Conservation (phyloP, 2,113 vertebrate genomes). For the Regulus satrapa region DNA sequence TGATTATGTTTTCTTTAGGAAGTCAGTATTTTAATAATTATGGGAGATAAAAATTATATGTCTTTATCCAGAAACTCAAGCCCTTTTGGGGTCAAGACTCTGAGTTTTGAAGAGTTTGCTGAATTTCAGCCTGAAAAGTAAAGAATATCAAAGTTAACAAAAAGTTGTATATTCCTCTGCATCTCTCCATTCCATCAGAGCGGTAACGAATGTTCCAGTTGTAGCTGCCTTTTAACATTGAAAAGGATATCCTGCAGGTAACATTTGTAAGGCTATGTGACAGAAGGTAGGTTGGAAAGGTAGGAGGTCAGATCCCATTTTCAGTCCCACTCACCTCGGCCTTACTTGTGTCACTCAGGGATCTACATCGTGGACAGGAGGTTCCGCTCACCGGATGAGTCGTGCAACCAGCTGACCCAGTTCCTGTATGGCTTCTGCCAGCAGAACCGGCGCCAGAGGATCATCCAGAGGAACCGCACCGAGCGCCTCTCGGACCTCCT, state of each 20-base stretch:
- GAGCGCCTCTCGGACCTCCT: constrained; percentile 92
- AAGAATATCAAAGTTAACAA: not conserved
- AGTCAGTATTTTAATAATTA: not conserved
- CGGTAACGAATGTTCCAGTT: not conserved
- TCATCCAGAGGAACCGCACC: constrained; percentile 93
- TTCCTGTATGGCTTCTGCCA: constrained; percentile 94
- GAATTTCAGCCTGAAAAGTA: not conserved
- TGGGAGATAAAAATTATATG: not conserved
- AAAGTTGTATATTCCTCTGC: not conserved
- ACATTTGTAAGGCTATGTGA: not conserved
- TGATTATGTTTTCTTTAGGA: not conserved
- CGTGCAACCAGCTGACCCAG: constrained; percentile 94
- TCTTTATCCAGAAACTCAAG: not conserved
- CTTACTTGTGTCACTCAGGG: constrained; percentile 67
- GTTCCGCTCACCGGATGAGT: constrained; percentile 89
- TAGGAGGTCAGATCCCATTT: not conserved
- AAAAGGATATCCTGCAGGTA: not conserved
- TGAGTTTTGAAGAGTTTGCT: not conserved
- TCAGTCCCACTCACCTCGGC: not conserved
- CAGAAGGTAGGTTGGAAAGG: not conserved
- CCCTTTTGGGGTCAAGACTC: not conserved
- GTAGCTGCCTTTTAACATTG: not conserved
- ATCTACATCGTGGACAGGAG: constrained; percentile 94
- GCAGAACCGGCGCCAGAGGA: constrained; percentile 91
- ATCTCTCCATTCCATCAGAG: not conserved